Conservation (phyloP, 1,140 invertebrate genomes). For the Leptopilina boulardi region DNA sequence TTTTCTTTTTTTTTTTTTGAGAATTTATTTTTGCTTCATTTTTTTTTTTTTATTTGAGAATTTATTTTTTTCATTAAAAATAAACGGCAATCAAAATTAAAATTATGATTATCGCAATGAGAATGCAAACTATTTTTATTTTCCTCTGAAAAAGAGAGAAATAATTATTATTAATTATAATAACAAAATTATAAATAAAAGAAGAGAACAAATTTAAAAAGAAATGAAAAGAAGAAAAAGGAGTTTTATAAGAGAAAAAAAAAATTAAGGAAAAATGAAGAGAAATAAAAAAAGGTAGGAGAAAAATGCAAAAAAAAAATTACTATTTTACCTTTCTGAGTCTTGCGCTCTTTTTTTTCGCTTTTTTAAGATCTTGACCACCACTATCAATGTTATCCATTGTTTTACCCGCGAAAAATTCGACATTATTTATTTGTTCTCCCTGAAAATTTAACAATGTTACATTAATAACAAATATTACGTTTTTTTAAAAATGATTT, state of each 20-base stretch:
- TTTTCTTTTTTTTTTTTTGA: conserved; percentile 1
- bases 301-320: background rate
- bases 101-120: conserved; percentile 63
- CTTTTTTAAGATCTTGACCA: conserved; percentile 81
- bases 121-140: conserved; percentile 62
- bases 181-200: background rate
- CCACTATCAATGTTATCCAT: conserved; percentile 80
- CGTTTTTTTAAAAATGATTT: no score
- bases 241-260: no score
- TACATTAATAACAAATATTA: no score
- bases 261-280: background rate
- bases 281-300: background rate
- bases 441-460: conserved; percentile 79
- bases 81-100: conserved; percentile 60
- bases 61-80: conserved; percentile 34
- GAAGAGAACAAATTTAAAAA: background rate
- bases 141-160: conserved; percentile 63
- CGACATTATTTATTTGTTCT: conserved; percentile 83
- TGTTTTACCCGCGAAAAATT: conserved; percentile 83
- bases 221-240: background rate
- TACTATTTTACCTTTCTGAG: conserved; percentile 79
- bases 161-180: no score
- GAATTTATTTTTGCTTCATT: background rate
- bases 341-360: conserved; percentile 81
- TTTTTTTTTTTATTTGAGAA: no score